phyloP scores from a whole-genome alignment of 2,888 invertebrate genomes.

The Tyria jacobaeae region DNA sequence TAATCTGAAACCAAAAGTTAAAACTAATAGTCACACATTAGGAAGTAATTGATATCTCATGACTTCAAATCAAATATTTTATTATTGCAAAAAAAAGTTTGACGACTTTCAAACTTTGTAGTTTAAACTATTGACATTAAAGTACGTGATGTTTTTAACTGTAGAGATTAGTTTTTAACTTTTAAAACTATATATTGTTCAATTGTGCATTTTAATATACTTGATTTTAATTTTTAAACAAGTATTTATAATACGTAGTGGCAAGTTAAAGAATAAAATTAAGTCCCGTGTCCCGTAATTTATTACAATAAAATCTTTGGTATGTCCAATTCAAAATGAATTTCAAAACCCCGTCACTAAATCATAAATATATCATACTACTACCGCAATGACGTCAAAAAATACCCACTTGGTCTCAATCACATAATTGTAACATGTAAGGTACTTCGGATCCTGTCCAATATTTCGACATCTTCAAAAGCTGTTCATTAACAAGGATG shows the following conservation, averaged over 20 bases:
- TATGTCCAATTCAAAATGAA: background rate
- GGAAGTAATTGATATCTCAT: background rate
- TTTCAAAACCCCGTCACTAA: background rate
- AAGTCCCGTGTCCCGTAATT: too few relatives aligned
- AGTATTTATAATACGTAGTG: too few relatives aligned
- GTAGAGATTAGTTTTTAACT: too few relatives aligned
- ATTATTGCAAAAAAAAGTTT: too few relatives aligned
- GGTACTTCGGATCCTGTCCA: conserved; percentile 25
- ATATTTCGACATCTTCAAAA: conserved; percentile 42
- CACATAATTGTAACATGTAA: conserved; percentile 17
- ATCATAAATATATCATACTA: background rate
- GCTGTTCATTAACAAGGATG: conserved; percentile 56
- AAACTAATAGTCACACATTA: background rate
- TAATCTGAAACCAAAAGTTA: background rate
- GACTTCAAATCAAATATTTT: background rate
- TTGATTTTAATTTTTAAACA: too few relatives aligned
- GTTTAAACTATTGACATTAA: too few relatives aligned
- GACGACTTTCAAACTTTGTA: too few relatives aligned
- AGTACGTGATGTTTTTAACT: too few relatives aligned
- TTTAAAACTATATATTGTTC: too few relatives aligned
- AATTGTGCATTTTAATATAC: too few relatives aligned
- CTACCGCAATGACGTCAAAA: background rate
- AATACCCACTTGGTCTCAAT: conserved; percentile 8
- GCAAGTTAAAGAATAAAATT: too few relatives aligned
- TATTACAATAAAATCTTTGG: too few relatives aligned